phyloP scores from a whole-genome alignment of 2,113 vertebrate genomes.

The Ceratotherium simum region DNA sequence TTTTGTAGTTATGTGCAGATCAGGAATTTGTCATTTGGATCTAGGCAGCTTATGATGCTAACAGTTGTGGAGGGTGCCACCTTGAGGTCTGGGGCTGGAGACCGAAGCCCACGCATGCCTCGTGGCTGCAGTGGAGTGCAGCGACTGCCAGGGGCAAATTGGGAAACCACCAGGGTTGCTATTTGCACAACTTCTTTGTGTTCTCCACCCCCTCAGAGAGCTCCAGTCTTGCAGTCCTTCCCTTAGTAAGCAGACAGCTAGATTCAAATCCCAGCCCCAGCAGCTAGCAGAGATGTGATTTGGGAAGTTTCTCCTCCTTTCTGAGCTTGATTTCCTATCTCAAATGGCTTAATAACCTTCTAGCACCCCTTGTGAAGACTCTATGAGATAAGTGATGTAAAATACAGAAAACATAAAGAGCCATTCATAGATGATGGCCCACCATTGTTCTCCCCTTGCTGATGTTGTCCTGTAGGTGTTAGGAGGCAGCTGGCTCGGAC shows the following conservation, averaged over 20 bases:
- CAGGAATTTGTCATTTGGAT: not conserved
- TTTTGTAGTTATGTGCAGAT: not conserved
- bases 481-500: not conserved
- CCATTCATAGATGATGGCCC: not conserved
- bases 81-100: no score
- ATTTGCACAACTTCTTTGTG: not conserved
- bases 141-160: not conserved
- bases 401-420: not conserved
- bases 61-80: not conserved
- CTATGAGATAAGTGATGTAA: not conserved
- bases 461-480: not conserved
- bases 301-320: not conserved
- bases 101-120: not conserved
- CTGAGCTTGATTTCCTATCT: not conserved
- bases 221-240: not conserved
- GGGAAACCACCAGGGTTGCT: not conserved
- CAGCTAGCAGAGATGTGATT: not conserved
- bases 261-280: not conserved
- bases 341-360: not conserved
- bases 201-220: not conserved
- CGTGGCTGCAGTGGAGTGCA: fast-evolving
- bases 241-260: not conserved
- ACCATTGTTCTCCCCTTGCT: fast-evolving
- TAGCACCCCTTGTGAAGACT: not conserved
- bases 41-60: not conserved